Conservation (phyloP, 1,140 invertebrate genomes). For the Choristoneura fumiferana region DNA sequence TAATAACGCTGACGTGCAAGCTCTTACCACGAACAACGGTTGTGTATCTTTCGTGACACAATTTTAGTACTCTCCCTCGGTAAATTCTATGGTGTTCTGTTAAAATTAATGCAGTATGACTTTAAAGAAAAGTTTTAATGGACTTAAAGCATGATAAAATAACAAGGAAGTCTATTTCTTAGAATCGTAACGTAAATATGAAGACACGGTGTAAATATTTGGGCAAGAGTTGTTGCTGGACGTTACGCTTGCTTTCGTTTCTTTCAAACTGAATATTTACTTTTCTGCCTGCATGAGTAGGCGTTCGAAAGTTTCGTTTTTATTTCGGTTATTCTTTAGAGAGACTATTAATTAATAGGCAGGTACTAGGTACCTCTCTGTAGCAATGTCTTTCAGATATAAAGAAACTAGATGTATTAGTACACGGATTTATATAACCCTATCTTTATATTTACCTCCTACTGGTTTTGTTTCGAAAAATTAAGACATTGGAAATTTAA, state of each 20-base stretch:
- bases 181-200: conserved; percentile 55
- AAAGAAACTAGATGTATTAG: too few species aligned
- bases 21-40: background rate
- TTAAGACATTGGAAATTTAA: too few species aligned
- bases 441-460: too few species aligned
- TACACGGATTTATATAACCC: too few species aligned
- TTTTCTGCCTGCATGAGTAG: conserved; percentile 31
- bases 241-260: conserved; percentile 45
- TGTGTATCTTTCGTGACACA: too few species aligned
- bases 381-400: too few species aligned
- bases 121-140: conserved; percentile 9
- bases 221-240: conserved; percentile 41
- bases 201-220: conserved; percentile 50
- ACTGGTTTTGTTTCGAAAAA: too few species aligned
- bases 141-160: conserved; percentile 23
- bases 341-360: background rate
- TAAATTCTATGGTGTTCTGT: background rate
- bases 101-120: background rate
- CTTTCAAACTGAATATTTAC: conserved; percentile 49
- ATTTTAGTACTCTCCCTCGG: too few species aligned
- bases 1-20: background rate
- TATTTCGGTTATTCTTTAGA: conserved; percentile 3
- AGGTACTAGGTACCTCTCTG: too few species aligned
- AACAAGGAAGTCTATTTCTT: conserved; percentile 42
- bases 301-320: background rate